Evolutionary conservation across 2,888 invertebrate species (phyloP).

Genomic region (Phaedon cochleariae): DNA sequence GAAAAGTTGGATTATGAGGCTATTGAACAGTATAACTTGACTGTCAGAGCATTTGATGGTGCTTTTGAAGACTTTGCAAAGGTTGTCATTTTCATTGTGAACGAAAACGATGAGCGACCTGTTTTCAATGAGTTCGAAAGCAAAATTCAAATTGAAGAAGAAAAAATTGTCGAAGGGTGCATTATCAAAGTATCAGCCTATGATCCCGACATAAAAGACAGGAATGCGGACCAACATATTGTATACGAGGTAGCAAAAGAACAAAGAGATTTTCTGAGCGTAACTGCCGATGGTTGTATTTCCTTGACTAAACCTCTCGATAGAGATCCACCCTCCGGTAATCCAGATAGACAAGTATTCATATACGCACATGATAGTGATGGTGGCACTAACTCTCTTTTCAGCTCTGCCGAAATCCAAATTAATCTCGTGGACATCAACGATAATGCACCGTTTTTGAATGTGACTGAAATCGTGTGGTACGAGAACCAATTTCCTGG

Average conservation of each 20-base stretch:
- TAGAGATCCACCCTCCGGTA: slow-evolving; percentile 88
- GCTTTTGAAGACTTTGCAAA: slow-evolving; percentile 82
- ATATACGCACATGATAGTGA: slow-evolving; percentile 82
- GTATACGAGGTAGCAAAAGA: slow-evolving; percentile 78
- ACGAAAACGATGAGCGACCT: slow-evolving; percentile 94
- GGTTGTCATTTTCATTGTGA: slow-evolving; percentile 85
- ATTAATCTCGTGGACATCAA: slow-evolving; percentile 84
- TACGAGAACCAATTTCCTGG: slow-evolving; percentile 76
- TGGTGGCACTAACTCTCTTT: slow-evolving; percentile 71
- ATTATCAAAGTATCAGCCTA: slow-evolving; percentile 79
- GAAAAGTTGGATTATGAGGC: slow-evolving; percentile 83
- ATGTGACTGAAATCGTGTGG: slow-evolving; percentile 84
- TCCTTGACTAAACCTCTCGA: slow-evolving; percentile 80
- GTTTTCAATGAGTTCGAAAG: slow-evolving; percentile 77
- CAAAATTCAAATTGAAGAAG: slow-evolving; percentile 79
- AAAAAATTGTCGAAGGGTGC: slow-evolving; percentile 74
- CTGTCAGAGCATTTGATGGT: slow-evolving; percentile 85
- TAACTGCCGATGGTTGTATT: slow-evolving; percentile 80
- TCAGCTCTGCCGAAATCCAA: slow-evolving; percentile 73
- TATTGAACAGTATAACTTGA: slow-evolving; percentile 84
- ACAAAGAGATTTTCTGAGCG: slow-evolving; percentile 74
- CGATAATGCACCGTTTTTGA: slow-evolving; percentile 91
- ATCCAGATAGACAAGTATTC: slow-evolving; percentile 78
- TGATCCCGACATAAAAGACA: slow-evolving; percentile 86
- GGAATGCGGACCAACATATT: slow-evolving; percentile 79